Base-by-base conservation (phyloP, 2,113 vertebrate genomes). In the Mus spicilegus region DNA sequence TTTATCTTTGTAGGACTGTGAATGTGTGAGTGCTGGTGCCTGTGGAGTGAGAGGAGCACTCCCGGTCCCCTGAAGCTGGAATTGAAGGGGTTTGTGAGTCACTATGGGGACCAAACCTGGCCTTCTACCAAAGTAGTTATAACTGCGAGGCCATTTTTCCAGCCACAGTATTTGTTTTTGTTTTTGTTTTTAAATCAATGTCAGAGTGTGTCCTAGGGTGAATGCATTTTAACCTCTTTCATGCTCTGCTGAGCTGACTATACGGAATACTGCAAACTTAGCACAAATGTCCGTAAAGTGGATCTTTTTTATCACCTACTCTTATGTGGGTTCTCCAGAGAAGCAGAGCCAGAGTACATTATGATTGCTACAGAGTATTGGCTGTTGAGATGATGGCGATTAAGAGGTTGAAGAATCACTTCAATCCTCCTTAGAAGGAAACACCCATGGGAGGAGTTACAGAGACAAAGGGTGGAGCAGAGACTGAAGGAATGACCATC, bases 251-350 rank as follows among this genome's bases (percentile, higher is more conserved):
- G 49, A 78, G 36, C 75, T 17, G 95, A 84, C 58, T 36, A 11
- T 54, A 75, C 87, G 13, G 26, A 90, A n/a, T 86, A 67, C 7
- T 67, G 24, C 61, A 77, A 91, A 91, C 56, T 61, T 42, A 86
- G 93, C 91, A 92, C 36, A 26, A 72, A 77, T 94, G 93, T 85
- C 11, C 16, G 42, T 69, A 51, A 76, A 63, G 76, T 85, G 30
- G n/a, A 36, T 1, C 89, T 77, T 76, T n/a, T 76, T 42, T 54
- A 51, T 90, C 24, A 51, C 42, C 5, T 7, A 80, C 51, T 0
- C 0, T 90, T 26, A 89, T 7, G 46, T 13, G 65, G 14, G 17
- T 67, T 87, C 46, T 46, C 17, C 30, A 51, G 92, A 87, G 30
- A 77, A 51, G 63, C 49, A 61, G 14, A 95, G 54, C 13, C 8